Evolutionary conservation across 2,888 invertebrate species (phyloP).

Genomic region (Toxonevra muliebris): DNA sequence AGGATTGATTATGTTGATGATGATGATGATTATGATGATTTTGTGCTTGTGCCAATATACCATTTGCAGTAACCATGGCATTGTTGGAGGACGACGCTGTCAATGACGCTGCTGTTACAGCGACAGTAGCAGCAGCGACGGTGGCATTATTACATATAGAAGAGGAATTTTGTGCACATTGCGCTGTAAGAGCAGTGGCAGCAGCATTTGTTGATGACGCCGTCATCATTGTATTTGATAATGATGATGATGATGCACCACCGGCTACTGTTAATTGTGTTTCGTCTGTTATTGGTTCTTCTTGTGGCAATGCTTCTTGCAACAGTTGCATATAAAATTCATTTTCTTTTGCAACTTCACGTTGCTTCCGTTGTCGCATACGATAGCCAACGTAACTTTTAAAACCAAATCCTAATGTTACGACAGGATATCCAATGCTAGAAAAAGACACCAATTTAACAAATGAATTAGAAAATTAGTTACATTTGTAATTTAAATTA

Average conservation of each 20-base stretch:
- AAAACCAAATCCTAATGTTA: slow-evolving; percentile 94
- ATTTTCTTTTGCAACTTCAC: slow-evolving; percentile 93
- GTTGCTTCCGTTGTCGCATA: slow-evolving; percentile 89
- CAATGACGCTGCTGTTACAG: slow-evolving; percentile 25
- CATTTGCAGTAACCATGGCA: slow-evolving; percentile 50
- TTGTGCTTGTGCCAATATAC: slow-evolving; percentile 53
- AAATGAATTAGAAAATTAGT: neutral
- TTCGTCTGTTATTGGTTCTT: slow-evolving; percentile 53
- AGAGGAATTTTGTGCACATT: slow-evolving; percentile 39
- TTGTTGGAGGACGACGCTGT: slow-evolving; percentile 39
- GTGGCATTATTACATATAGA: slow-evolving; percentile 32
- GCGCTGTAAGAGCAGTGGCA: slow-evolving; percentile 37
- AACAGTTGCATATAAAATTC: slow-evolving; percentile 93
- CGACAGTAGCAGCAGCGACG: slow-evolving; percentile 36
- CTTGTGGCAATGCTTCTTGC: slow-evolving; percentile 87
- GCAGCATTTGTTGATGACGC: slow-evolving; percentile 36
- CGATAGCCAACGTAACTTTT: slow-evolving; percentile 92
- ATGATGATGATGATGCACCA: neutral
- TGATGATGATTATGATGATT: slow-evolving; percentile 49
- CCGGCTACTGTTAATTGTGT: slow-evolving; percentile 32
- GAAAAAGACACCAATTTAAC: slow-evolving; percentile 49
- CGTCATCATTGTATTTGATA: neutral
- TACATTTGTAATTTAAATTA: neutral
- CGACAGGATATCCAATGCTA: slow-evolving; percentile 92
- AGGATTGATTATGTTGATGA: slow-evolving; percentile 41